Base-by-base conservation (phyloP, 2,113 vertebrate species). In the Chionodraco myersi region DNA sequence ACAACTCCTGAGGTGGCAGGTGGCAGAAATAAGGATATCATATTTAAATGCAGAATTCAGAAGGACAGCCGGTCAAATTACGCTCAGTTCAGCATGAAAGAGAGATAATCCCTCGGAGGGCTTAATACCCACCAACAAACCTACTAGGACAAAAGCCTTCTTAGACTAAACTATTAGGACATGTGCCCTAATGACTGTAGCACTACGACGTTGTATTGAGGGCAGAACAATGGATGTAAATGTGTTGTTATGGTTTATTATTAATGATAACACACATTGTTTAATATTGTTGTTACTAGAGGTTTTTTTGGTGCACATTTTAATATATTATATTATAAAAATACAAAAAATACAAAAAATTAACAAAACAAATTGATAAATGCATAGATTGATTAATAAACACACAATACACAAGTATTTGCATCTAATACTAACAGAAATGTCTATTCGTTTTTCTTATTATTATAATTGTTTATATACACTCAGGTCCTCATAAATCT, bases 71-170 rank as follows among this genome's bases (percentile, higher is more conserved):
- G 56, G 72, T 78, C 34, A 62, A 51, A 73, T 68, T 47, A 74
- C 52, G 6, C 36, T 47, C 48, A 53, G 18, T 58, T 75, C 81
- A 82, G 66, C 72, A 74, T 54, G 63, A 73, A 34, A 45, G 45
- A 62, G 64, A 71, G 74, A 88, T 92, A 87, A 91, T 88, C 89
- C 82, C 34, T 56, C 21, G 51, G 45, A 61, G 65, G 47, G 75
- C 21, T 89, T 92, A 91, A 86, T 76, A 72, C 73, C 74, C 71
- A 85, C 76, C 76, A 79, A 9, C 48, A 68, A 71, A 84, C 73
- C 69, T 48, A 60, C 68, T 86, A 47, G 86, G 63, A 86, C 80
- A 79, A 45, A 88, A 86, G 78, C 85, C 82, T 61, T 30, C 58
- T 66, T 49, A 82, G 49, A 67, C 65, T 80, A 72, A 87, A 70